Base-by-base conservation (phyloP, 64 coral and sea anemone genomes). In the Montipora foliosa region DNA sequence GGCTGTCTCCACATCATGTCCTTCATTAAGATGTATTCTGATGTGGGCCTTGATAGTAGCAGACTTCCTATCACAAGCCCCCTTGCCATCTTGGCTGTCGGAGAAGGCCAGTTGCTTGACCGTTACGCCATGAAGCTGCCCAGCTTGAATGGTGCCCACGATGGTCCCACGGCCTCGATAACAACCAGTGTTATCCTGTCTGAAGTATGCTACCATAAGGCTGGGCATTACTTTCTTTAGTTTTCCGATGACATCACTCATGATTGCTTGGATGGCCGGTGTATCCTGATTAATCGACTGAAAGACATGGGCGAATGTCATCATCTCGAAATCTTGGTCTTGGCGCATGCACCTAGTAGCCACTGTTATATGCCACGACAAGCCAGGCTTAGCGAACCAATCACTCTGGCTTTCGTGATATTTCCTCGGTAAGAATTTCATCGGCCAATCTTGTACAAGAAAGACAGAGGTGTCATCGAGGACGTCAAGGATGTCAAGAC, bases 341-440 rank as follows among this genome's bases (percentile, higher is more conserved):
- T 15, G 60, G 62, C 53, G 53, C 53, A 57, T 14, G 52, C 88
- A 7, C 13, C 74, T 52, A 57, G 74, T 90, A 37, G 88, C 74
- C 49, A 80, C 88, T 69, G 89, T 91, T 46, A 91, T 68, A 46
- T 91, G 76, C 76, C 76, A 91, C 44, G 89, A 81, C 9, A 80
- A 25, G 17, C 87, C 87, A 0, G 7, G 19, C 52, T 62, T 57
- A 6, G 17, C 88, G 59, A 79, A 90, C 88, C 88, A 79, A 47
- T 79, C 88, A 11, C 19, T 78, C 67, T 90, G 88, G 49, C 76
- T 90, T 45, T 92, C 71, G 24, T 74, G 47, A 77, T 90, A 90
- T 78, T 94, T 94, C 89, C 79, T 51, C 37, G 87, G 93, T 37
- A 94, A 79, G 16, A 90, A 94, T 70, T 94, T 94, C 87, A 83